Evolutionary conservation across 2,797 vertebrate genomes (phyloP).

Genomic region (Peromyscus nudipes): DNA sequence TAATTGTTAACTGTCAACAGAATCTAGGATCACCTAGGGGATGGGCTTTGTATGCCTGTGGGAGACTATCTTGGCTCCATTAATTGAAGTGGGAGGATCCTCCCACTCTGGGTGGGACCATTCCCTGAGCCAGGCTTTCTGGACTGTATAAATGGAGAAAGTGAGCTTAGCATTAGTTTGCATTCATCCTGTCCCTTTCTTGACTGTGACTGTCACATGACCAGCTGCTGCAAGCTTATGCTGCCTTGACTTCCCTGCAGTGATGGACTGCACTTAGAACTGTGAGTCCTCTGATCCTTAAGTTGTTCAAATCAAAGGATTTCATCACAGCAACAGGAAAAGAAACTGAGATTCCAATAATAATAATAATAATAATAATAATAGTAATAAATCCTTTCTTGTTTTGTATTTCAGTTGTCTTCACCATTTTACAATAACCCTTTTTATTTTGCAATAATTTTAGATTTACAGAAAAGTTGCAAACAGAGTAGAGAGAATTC

Average conservation of each 20-base stretch:
- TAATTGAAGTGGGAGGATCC: neutral
- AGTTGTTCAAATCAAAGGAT: neutral
- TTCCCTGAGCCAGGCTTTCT: neutral
- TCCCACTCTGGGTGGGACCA: neutral
- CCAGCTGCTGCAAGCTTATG: neutral
- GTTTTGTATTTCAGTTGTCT: slow-evolving; percentile 5
- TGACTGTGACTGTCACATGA: neutral
- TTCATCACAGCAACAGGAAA: neutral
- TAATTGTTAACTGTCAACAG: neutral
- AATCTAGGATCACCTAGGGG: neutral
- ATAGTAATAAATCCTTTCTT: slow-evolving; percentile 37
- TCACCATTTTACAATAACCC: neutral
- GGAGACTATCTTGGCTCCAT: neutral
- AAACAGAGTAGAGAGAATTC: slow-evolving; percentile 10
- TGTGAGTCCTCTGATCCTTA: neutral
- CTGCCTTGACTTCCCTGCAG: neutral
- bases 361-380: neutral
- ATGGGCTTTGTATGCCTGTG: neutral
- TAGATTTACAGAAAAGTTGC: slow-evolving; percentile 56
- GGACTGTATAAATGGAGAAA: neutral
- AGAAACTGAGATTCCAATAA: neutral
- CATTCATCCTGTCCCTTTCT: neutral
- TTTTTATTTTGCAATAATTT: slow-evolving; percentile 45
- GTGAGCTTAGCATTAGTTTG: neutral
- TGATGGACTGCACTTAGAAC: neutral